Base-by-base conservation (phyloP, 2,113 vertebrate genomes). In the Oreocharis arfaki region DNA sequence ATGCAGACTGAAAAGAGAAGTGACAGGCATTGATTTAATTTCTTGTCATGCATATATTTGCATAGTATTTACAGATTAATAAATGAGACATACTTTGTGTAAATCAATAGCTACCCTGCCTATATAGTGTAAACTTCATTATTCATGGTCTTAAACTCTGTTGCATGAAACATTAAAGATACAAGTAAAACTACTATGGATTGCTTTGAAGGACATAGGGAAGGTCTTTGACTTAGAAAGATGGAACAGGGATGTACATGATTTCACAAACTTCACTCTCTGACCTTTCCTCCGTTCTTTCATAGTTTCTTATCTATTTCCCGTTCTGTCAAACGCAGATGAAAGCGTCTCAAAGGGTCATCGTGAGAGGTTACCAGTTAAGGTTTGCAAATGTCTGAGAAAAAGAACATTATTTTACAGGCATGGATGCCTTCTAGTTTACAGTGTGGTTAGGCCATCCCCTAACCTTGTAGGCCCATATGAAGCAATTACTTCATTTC, bases 1-100 rank as follows among this genome's bases (percentile, higher is more conserved):
- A 82, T 39, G 53, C n/a, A 93, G 63, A 82, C 81, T 84, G 63
- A 89, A 95, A 91, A 56, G 65, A 52, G 57, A 96, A 93, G 56
- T 89, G 93, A 60, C 69, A 79, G 61, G n/a, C 20, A 89, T 87
- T 92, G 91, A 95, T 95, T 85, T 84, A 82, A 91, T 91, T 95
- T 87, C 78, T 93, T 87, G 41, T 55, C 61, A 68, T 68, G 41
- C 65, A 85, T 93, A 46, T 83, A 93, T 96, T 96, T 94, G 69
- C 91, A 87, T 87, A 49, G 30, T 75, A 68, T 83, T 93, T 93
- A 57, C 69, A 80, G 84, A 87, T 93, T 96, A 89, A 92, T 91
- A 87, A 78, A 77, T 81, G 74, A 94, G 61, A 91, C 20, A 53
- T 76, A 94, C 28, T 53, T 86, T 79, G 44, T 84, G 53, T 87